Evolutionary conservation across 2,113 vertebrate species (phyloP), one percentile per base, ranked within the genome.

Genomic region (Apodemus speciosus): DNA sequence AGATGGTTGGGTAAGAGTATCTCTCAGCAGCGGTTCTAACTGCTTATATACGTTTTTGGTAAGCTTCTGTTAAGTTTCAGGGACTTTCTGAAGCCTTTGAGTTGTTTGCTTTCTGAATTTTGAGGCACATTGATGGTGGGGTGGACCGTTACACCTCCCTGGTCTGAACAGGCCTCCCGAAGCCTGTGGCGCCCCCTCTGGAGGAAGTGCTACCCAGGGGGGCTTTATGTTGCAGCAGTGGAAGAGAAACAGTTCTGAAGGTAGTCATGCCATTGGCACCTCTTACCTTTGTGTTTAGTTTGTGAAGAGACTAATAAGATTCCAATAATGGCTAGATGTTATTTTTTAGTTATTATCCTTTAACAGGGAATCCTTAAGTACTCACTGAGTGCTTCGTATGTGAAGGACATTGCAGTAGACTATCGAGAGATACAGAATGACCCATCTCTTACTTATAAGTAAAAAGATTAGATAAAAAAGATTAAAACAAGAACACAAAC

Each of bases 401-500:
- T 69, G 30, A 83, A 40, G 88, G 16, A 7, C n/a, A 40, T 51
- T 68, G 40, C 60, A 90, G 51, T 62, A 64, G 2, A 38, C 83
- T 79, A 13, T 89, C 0, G 58, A 49, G 32, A 25, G 32, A 53
- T 64, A 9, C 71, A 94, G 81, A 58, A 35, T 51, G 77, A 25
- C 38, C 2, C 30, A 10, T 49, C 43, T 85, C 46, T 90, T 35
- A 5, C n/a, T n/a, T n/a, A n/a, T 49, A 62, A 20, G 9, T 58
- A 75, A 71, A 16, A 85, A 3, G 14, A 23, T 66, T 76, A 73
- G 73, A 53, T 83, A 30, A 46, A 88, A 94, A 72, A 62, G 58
- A 73, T 38, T 77, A 40, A 87, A 90, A 73, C 27, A 94, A 49
- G 58, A 92, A 88, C 9, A 58, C 11, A 85, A 64, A 77, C 73